Conservation (phyloP, 2,113 vertebrate species). For the Semnornis frantzii region DNA sequence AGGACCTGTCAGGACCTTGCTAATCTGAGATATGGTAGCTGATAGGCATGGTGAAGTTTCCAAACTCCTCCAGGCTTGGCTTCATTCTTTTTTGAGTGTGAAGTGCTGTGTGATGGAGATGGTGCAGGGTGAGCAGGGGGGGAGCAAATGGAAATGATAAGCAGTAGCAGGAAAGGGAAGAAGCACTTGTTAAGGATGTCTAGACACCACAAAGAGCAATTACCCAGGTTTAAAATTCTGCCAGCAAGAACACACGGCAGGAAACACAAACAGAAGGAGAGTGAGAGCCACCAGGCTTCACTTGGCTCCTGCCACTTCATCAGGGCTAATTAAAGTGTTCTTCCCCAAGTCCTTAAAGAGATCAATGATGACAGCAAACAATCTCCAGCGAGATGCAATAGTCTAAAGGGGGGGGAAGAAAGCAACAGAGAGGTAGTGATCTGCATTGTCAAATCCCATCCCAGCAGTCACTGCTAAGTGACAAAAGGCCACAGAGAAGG, state of each 20-base stretch:
- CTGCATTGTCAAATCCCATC: neutral
- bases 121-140: neutral
- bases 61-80: neutral
- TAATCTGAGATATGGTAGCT: neutral
- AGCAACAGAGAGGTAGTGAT: neutral
- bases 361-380: neutral
- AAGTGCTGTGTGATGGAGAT: neutral
- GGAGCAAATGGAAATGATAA: neutral
- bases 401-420: neutral
- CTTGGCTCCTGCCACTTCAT: conserved; percentile 25
- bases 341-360: conserved; percentile 18
- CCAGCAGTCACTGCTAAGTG: neutral
- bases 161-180: neutral
- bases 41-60: neutral
- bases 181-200: neutral
- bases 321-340: conserved; percentile 28
- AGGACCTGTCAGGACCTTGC: neutral
- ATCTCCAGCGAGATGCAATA: neutral
- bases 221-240: conserved; percentile 21
- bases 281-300: conserved; percentile 34
- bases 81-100: neutral
- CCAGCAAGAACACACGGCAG: neutral
- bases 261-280: conserved; percentile 22
- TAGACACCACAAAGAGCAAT: conserved; percentile 23
- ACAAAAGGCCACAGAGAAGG: neutral